These are phyloP conservation scores for Ornithoptera priamus DNA, from an alignment of 2,888 invertebrate genomes.

Conservation along the genomic window DNA sequence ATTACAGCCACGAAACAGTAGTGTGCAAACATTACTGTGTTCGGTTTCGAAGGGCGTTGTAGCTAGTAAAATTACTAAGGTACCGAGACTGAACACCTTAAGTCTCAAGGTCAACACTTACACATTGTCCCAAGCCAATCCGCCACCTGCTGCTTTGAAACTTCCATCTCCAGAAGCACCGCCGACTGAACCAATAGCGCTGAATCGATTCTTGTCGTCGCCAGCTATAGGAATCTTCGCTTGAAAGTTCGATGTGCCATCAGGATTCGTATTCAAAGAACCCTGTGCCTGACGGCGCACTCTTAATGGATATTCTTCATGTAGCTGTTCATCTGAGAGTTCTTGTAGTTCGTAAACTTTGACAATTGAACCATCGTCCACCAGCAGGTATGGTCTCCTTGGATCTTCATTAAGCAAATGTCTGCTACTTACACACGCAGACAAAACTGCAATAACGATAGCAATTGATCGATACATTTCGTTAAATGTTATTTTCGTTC, in stretches of 20 bases:
- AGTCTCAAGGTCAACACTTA: slow-evolving; percentile 35
- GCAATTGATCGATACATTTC: slow-evolving; percentile 10
- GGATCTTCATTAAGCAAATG: background rate
- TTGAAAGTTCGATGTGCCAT: slow-evolving; percentile 38
- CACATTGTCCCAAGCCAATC: slow-evolving; percentile 44
- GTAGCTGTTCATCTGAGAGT: background rate
- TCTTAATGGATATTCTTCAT: background rate
- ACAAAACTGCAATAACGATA: slow-evolving; percentile 3
- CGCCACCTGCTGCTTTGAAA: slow-evolving; percentile 40
- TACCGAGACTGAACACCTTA: too few species aligned
- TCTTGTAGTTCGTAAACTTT: slow-evolving; percentile 2
- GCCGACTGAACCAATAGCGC: slow-evolving; percentile 36
- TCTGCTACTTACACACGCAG: slow-evolving; percentile 7
- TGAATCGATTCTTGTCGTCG: slow-evolving; percentile 36
- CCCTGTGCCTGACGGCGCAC: slow-evolving; percentile 38
- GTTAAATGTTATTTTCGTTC: background rate
- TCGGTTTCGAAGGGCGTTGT: too few species aligned
- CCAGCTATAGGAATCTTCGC: slow-evolving; percentile 38
- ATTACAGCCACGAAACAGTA: too few species aligned
- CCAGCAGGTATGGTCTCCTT: slow-evolving; percentile 4
- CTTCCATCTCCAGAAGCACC: slow-evolving; percentile 36
- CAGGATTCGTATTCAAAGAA: slow-evolving; percentile 37
- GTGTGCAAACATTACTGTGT: too few species aligned
- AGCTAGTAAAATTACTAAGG: too few species aligned
- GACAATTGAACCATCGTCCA: slow-evolving; percentile 4